A percentile compares a stretch with the other conserved stretches of the same genome.
Conservation (phyloP, 2,797 vertebrate species). For the Danionella dracula region DNA sequence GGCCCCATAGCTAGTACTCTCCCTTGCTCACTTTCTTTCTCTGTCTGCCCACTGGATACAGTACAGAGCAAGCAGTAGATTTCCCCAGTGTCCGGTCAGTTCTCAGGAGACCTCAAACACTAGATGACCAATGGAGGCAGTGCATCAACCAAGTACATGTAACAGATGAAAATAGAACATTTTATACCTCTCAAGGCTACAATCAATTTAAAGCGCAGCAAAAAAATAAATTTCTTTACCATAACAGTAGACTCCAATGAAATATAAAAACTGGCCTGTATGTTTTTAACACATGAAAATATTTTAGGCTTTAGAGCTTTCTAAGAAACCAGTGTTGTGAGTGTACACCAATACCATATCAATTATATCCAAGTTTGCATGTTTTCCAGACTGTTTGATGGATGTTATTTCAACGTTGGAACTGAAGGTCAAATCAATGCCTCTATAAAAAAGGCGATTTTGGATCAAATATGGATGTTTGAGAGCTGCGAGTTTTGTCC, state of each 20-base stretch:
- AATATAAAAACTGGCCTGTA: too few relatives aligned
- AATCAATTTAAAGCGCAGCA: too few relatives aligned
- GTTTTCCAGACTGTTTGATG: slow-evolving; percentile 21
- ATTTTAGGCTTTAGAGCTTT: too few relatives aligned
- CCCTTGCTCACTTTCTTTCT: slow-evolving; percentile 2
- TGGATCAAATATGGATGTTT: slow-evolving; percentile 48
- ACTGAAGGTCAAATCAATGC: slow-evolving; percentile 70
- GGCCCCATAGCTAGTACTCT: slow-evolving; percentile 14
- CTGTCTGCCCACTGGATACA: slow-evolving; percentile 24
- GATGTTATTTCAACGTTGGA: slow-evolving; percentile 50
- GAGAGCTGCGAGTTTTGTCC: background rate
- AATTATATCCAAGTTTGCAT: slow-evolving; percentile 21
- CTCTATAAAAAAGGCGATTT: slow-evolving; percentile 48
- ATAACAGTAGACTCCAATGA: too few relatives aligned
- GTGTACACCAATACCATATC: slow-evolving; percentile 4
- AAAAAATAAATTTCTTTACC: too few relatives aligned
- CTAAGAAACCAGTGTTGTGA: background rate
- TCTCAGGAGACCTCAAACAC: slow-evolving; percentile 40
- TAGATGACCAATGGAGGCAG: slow-evolving; percentile 41
- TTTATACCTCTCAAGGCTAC: background rate
- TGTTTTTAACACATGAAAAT: too few relatives aligned
- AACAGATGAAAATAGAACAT: background rate
- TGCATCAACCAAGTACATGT: slow-evolving; percentile 5
- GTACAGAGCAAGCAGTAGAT: slow-evolving; percentile 20
- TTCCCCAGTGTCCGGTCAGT: slow-evolving; percentile 36